These are phyloP conservation scores for Adelosebastes latens DNA, from an alignment of 2,797 vertebrate genomes.

Conservation along the genomic window DNA sequence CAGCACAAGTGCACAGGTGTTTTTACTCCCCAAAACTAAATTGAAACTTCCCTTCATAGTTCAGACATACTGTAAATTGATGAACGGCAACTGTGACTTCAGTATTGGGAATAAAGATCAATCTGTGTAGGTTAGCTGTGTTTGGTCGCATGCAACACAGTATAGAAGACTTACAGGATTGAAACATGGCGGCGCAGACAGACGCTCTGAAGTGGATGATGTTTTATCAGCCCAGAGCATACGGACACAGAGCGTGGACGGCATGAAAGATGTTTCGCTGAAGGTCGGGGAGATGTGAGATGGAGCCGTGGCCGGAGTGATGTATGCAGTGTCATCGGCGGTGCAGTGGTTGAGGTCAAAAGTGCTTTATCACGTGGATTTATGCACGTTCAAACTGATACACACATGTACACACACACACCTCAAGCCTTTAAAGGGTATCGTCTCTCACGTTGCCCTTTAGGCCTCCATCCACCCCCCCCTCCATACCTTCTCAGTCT, in stretches of 20 bases:
- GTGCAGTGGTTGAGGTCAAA: conserved; percentile 50
- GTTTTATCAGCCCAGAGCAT: background rate
- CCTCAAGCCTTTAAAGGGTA: conserved; percentile 37
- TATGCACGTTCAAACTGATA: conserved; percentile 15
- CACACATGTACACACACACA: conserved; percentile 2
- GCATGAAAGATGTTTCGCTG: conserved; percentile 25
- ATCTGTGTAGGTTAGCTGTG: background rate
- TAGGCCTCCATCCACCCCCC: background rate
- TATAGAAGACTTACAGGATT: background rate
- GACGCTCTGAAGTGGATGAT: background rate
- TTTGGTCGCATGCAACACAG: background rate
- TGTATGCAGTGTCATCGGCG: conserved; percentile 26
- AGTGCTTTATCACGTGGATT: conserved; percentile 30
- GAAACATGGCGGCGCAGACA: background rate
- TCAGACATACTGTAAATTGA: background rate
- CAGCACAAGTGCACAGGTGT: background rate
- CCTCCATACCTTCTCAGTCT: background rate
- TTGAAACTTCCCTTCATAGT: background rate
- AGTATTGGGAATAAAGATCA: background rate
- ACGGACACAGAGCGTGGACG: background rate
- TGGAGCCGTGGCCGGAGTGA: conserved; percentile 26
- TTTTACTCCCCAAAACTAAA: background rate
- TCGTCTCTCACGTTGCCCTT: conserved; percentile 44
- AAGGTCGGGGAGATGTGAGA: conserved; percentile 46
- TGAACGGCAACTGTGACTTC: background rate